These are phyloP conservation scores for Drosophila nigricruria DNA, from an alignment of 2,888 invertebrate species.

Conservation along the genomic window DNA sequence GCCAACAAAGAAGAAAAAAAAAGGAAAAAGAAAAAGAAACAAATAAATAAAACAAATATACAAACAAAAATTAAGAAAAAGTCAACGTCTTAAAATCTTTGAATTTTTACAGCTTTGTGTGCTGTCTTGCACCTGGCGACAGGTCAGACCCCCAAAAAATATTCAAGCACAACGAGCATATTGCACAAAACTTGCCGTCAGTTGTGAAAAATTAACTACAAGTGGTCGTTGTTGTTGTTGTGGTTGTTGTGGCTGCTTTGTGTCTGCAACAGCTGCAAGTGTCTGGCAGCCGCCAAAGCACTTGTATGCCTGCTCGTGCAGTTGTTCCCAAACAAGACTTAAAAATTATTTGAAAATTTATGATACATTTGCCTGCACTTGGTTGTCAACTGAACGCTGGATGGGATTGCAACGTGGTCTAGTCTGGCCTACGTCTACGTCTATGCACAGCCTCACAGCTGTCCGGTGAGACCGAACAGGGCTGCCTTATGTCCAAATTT, in stretches of 20 bases:
- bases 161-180: conserved; percentile 47
- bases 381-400: conserved; percentile 68
- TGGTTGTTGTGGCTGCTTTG: conserved; percentile 47
- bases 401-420: conserved; percentile 42
- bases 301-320: conserved; percentile 56
- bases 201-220: conserved; percentile 79
- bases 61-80: conserved; percentile 48
- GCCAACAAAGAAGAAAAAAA: conserved; percentile 18
- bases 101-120: conserved; percentile 55
- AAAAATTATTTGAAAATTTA: conserved; percentile 79
- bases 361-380: conserved; percentile 80
- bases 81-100: conserved; percentile 65
- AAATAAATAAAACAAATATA: conserved; percentile 4
- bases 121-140: conserved; percentile 74
- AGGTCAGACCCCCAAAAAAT: conserved; percentile 60
- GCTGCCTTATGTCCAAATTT: conserved; percentile 43
- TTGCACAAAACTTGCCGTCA: conserved; percentile 76
- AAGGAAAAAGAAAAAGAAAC: too few relatives aligned
- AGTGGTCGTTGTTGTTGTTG: conserved; percentile 61
- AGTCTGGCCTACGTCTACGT: conserved; percentile 8
- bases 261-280: conserved; percentile 73
- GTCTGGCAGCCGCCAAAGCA: conserved; percentile 64
- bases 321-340: conserved; percentile 66
- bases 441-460: conserved; percentile 37
- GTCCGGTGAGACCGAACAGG: conserved; percentile 50